Base-by-base conservation (phyloP, 2,888 invertebrate species). In the Pheosia tremula region DNA sequence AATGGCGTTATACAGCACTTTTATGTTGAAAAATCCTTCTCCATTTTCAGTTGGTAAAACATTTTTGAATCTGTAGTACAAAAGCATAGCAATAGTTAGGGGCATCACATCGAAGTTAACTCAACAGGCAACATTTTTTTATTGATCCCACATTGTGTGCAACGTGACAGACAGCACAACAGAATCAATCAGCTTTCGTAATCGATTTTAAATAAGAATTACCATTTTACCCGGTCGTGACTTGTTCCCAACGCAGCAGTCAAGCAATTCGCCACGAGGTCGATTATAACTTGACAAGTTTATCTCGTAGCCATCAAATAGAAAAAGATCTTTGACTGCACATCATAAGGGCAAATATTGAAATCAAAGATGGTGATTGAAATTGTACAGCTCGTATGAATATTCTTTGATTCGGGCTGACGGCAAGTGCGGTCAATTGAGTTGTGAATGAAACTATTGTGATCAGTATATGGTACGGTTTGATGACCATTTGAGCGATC, bases 361-460 rank as follows among this genome's bases (percentile, higher is more conserved):
- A 57, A 57, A 56, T 45, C 38, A 60, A 36, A 7, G n/a, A 36
- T 5, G 41, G 39, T 43, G 47, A 24, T 67, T 63, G 58, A 65
- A 68, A 66, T 66, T 56, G 57, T 56, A 61, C 53, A 54, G 64
- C 66, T 68, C 62, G 68, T 75, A 72, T 80, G 78, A 80, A 82
- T 80, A 76, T 72, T 79, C 79, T 74, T 73, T 80, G 84, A 86
- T 86, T 84, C 72, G 71, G 77, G 71, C 82, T 78, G 75, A 76
- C 79, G 71, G 72, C 80, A 80, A 85, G 81, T 81, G 80, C 72
- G 64, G 67, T 79, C 88, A 88, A 88, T 88, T 88, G 87, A 87
- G 82, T 82, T 74, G 78, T 84, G 83, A 87, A 86, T 82, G 81
- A 81, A 82, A 81, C 81, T 83, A 86, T 85, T 87, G 83, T 87